Evolutionary conservation across 37 sponge, comb jelly and placozoan genomes (phyloP).

Genomic region (Trichoplax adhaerens): DNA sequence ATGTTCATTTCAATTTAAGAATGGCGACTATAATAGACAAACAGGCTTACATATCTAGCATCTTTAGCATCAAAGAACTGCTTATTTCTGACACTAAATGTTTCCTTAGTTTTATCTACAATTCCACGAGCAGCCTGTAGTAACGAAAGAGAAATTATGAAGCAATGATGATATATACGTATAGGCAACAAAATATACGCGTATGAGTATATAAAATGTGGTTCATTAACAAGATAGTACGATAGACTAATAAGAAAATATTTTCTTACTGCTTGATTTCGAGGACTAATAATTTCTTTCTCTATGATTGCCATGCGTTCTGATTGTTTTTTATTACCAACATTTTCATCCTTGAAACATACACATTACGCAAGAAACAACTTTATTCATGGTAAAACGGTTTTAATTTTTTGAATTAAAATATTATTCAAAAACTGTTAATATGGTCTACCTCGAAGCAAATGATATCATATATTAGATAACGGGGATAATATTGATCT

Average conservation of each 20-base stretch:
- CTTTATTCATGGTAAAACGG: neutral
- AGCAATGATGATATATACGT: too few species aligned
- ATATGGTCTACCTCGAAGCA: slow-evolving; percentile 40
- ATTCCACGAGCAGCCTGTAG: slow-evolving; percentile 23
- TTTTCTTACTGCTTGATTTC: slow-evolving; percentile 50
- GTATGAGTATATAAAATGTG: too few species aligned
- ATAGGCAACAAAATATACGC: too few species aligned
- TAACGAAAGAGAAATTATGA: too few species aligned
- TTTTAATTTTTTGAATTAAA: neutral
- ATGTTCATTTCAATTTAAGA: too few species aligned
- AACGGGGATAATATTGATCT: slow-evolving; percentile 29
- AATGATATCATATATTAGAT: slow-evolving; percentile 86
- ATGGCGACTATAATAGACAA: too few species aligned
- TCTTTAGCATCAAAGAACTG: slow-evolving; percentile 46
- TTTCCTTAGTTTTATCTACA: slow-evolving; percentile 52
- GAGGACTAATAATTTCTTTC: slow-evolving; percentile 64
- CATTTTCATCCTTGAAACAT: slow-evolving; percentile 17
- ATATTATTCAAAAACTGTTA: neutral
- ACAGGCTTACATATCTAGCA: too few species aligned
- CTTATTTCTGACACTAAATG: slow-evolving; percentile 69
- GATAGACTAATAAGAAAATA: too few species aligned
- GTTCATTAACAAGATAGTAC: too few species aligned
- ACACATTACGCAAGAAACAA: neutral
- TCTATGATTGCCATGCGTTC: slow-evolving; percentile 39
- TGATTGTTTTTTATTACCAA: slow-evolving; percentile 41